Percentiles rank a stretch among this genome's conserved stretches.
Conservation (phyloP, 2,113 vertebrate genomes). For the Petroica traversi region DNA sequence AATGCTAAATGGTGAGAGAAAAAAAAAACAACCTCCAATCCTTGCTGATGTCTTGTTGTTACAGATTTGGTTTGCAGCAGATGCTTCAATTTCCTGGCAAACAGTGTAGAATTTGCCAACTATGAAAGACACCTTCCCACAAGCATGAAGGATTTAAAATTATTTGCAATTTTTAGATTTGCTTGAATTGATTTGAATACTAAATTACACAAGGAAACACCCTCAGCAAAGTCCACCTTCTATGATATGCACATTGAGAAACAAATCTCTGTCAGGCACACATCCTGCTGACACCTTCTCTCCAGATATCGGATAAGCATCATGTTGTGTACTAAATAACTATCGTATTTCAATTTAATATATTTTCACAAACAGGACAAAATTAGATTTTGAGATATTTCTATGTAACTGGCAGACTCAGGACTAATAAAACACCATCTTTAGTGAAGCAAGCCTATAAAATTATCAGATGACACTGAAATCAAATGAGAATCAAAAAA, state of each 20-base stretch:
- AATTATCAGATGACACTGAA: background rate
- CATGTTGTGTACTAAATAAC: background rate
- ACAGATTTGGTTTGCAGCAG: background rate
- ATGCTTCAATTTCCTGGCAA: background rate
- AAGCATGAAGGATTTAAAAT: background rate
- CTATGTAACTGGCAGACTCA: background rate
- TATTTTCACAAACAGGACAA: background rate
- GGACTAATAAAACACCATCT: background rate
- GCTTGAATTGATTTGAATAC: background rate
- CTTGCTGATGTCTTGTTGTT: background rate
- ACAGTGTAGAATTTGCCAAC: background rate
- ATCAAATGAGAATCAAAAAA: background rate
- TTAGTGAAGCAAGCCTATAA: background rate
- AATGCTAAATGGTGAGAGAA: background rate
- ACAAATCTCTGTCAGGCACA: background rate
- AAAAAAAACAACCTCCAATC: background rate
- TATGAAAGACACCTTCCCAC: background rate
- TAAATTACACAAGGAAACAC: background rate
- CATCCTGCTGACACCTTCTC: background rate
- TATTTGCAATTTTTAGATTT: background rate
- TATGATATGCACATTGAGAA: background rate
- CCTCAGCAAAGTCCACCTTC: background rate
- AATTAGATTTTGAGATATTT: background rate
- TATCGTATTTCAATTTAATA: accelerated
- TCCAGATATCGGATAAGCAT: background rate